Evolutionary conservation across 2,888 invertebrate species (phyloP), one percentile per base, ranked within the genome.

Genomic region (Gari tellinella): DNA sequence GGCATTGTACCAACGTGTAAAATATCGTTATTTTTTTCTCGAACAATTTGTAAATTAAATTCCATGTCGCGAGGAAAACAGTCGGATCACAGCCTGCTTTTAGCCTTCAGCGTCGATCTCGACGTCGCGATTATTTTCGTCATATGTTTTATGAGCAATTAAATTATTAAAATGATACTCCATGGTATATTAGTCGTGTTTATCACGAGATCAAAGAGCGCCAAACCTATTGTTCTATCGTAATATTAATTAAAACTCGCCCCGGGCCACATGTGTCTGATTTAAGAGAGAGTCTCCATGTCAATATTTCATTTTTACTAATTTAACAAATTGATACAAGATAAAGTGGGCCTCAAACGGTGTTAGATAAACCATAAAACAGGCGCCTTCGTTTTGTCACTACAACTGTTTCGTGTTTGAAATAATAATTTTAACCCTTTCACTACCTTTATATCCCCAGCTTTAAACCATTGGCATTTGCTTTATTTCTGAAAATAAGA

Each of bases 251-350:
- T 72, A 66, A 51, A 49, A 56, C 21, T 31, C 37, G 72, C 72
- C 55, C 56, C 17, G 57, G 66, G 72, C 48, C 61, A 52, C 26
- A 43, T 12, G 31, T 52, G 62, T 49, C 55, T 72, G 65, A 72
- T 72, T 72, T 72, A 72, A 41, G 61, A 60, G 61, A 60, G 57
- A 31, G 19, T 31, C 31, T 40, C 40, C 38, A 40, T 70, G 61
- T 57, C 65, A 66, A 72, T 66, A 72, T 72, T 65, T 72, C 62
- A 72, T 72, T 72, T 67, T 66, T 55, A 64, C 72, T 72, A 65
- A 72, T 72, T 66, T 72, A 72, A 72, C 72, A 72, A 72, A 72
- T 61, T 72, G 66, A 56, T 48, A 55, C 64, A 52, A 46, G 61
- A 61, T 46, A 53, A 55, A 48, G 14, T 48, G 43, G 58, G 51